Conservation (phyloP, 2,888 invertebrate genomes). For the Pyrrhia umbra region DNA sequence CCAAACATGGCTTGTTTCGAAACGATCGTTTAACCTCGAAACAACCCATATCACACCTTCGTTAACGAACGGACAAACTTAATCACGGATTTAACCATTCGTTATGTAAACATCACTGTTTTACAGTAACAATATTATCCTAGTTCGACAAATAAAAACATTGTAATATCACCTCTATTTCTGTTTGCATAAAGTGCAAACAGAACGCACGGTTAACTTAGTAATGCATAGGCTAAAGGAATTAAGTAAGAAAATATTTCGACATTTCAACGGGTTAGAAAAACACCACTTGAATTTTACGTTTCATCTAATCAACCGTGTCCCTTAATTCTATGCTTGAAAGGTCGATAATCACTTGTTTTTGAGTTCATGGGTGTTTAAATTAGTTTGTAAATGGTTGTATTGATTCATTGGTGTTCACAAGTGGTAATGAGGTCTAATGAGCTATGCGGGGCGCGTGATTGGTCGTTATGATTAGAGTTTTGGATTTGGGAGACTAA, state of each 20-base stretch:
- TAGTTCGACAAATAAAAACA: conserved; percentile 20
- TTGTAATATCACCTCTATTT: conserved; percentile 56
- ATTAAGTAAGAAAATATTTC: conserved; percentile 67
- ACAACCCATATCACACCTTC: conserved; percentile 65
- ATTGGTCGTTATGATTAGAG: conserved; percentile 74
- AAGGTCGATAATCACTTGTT: conserved; percentile 50
- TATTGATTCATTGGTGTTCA: conserved; percentile 72
- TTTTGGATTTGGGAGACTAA: conserved; percentile 49
- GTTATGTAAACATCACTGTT: conserved; percentile 66
- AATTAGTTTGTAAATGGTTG: conserved; percentile 51
- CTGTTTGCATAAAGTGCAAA: conserved; percentile 37
- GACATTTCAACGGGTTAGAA: conserved; percentile 59
- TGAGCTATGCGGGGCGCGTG: conserved; percentile 69
- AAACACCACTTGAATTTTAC: conserved; percentile 36
- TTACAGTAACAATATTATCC: conserved; percentile 59
- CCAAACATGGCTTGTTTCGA: conserved; percentile 62
- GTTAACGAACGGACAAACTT: conserved; percentile 66
- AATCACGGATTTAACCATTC: conserved; percentile 73
- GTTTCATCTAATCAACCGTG: background rate
- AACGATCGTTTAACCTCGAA: conserved; percentile 65
- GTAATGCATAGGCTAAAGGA: conserved; percentile 49
- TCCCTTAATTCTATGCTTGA: conserved; percentile 6
- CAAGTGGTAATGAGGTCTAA: conserved; percentile 73
- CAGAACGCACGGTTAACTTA: conserved; percentile 22
- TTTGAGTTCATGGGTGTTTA: conserved; percentile 17